Evolutionary conservation across 2,888 invertebrate species (phyloP), one percentile per base, ranked within the genome.

Genomic region (Limnephilus lunatus): DNA sequence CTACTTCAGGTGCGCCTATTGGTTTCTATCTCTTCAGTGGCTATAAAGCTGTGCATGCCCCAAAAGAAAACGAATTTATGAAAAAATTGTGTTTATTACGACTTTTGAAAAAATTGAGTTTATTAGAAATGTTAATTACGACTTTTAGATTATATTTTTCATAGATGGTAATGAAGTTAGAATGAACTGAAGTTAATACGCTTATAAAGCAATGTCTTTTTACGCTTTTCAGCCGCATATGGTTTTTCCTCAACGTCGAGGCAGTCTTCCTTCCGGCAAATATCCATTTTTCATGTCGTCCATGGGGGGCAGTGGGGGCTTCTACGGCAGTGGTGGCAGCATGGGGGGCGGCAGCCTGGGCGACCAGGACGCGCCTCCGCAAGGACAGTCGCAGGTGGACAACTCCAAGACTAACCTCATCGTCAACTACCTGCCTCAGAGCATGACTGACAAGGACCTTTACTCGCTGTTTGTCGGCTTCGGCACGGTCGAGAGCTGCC

Each of bases 401-500:
- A 94, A 94, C 81, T 94, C 95, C 93, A 96, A 96, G 94, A 98
- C 98, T 92, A 99, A 99, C 96, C 97, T 99, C 94, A 99, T 99
- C 94, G 98, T 99, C 94, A 99, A 99, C 96, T 99, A 99, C 95
- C 97, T 99, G 94, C 99, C 99, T 53, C 99, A 99, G 96, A 98
- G 97, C 94, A 98, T 99, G 97, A 98, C 98, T 2, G 99, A 99
- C 95, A 98, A 98, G 95, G 99, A 99, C 94, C 96, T 99, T 92
- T 98, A 98, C 95, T 97, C 98, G 94, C 97, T 99, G 96, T 99
- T 99, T 95, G 97, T 98, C 94, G 97, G 98, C 91, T 97, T 98
- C 94, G 99, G 99, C 89, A 98, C 98, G 35, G 97, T 99, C 87
- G 98, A 98, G 95, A 98, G 98, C 94, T 98, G 98, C 95, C 97